phyloP scores from a whole-genome alignment of 2,113 vertebrate species.

The Brienomyrus brachyistius region DNA sequence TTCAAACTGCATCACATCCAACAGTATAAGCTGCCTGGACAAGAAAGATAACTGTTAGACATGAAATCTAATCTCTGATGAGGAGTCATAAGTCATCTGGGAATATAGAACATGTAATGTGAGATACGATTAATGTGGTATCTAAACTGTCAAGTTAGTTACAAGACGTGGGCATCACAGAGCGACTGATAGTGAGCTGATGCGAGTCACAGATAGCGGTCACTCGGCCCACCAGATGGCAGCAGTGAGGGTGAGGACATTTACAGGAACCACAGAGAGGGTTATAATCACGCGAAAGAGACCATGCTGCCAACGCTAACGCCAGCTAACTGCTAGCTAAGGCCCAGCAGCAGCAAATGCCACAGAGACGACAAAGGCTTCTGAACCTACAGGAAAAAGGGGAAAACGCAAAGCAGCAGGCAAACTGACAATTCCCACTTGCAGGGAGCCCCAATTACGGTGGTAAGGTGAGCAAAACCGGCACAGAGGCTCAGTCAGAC shows the following conservation, averaged over 20 bases:
- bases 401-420: not conserved
- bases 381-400: not conserved
- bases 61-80: not conserved
- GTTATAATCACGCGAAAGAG: not conserved
- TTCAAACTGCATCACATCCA: not conserved
- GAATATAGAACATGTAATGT: not conserved
- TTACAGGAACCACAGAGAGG: not conserved
- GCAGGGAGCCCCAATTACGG: not conserved
- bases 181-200: not conserved
- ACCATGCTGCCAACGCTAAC: not conserved
- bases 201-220: not conserved
- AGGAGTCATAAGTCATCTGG: not conserved
- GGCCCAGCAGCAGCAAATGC: not conserved
- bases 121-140: not conserved
- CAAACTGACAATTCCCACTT: not conserved
- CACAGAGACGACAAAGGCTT: not conserved
- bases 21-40: not conserved
- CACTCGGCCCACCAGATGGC: not conserved
- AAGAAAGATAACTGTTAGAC: not conserved
- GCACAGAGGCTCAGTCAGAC: not conserved
- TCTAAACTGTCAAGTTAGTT: not conserved
- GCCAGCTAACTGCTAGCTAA: not conserved
- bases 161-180: not conserved
- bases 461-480: not conserved
- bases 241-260: not conserved